These are phyloP conservation scores for Himalopsyche japonica DNA, from an alignment of 2,888 invertebrate genomes.

Conservation along the genomic window DNA sequence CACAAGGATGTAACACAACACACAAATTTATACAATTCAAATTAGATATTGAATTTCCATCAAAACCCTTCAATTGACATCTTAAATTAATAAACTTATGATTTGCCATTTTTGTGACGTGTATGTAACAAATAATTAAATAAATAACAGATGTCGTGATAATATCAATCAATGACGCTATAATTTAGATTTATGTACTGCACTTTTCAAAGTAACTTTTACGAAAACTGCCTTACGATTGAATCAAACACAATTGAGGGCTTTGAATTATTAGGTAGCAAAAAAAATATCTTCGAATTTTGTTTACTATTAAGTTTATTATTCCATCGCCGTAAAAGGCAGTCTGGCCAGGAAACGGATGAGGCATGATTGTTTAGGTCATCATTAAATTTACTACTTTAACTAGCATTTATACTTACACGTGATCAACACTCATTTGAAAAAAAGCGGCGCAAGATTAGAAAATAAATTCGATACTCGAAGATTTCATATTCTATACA, in stretches of 20 bases:
- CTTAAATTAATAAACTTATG: no score
- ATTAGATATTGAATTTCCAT: no score
- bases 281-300: background rate
- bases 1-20: no score
- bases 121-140: no score
- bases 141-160: no score
- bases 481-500: background rate
- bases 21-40: no score
- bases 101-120: no score
- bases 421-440: background rate
- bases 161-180: no score
- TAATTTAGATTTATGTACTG: no score
- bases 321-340: background rate
- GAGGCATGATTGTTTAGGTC: background rate
- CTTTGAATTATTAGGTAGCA: background rate
- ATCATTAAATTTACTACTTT: background rate
- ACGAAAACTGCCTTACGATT: background rate
- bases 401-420: background rate
- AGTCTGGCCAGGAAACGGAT: background rate
- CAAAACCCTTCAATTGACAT: no score
- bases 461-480: background rate
- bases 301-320: background rate
- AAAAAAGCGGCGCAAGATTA: background rate
- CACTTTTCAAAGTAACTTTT: no score
- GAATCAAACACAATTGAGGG: background rate